Conservation (phyloP, 2,888 invertebrate species). For the Cremastinae sp. region DNA sequence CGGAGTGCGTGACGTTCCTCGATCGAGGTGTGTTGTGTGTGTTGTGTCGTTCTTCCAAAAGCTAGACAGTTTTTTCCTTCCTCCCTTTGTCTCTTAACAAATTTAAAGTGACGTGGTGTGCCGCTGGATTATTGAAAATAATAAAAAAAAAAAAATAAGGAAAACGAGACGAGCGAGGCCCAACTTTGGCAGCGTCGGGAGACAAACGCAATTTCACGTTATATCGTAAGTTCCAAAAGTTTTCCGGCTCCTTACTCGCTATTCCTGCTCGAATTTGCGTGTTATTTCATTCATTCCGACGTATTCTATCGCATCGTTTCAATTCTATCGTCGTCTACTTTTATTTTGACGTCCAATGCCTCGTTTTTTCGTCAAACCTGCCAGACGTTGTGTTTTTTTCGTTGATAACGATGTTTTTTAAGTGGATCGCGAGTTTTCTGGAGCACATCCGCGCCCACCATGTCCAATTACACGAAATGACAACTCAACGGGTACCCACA, state of each 20-base stretch:
- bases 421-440: too few relatives aligned
- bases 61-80: slow-evolving; percentile 2
- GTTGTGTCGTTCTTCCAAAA: slow-evolving; percentile 60
- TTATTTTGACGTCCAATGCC: too few relatives aligned
- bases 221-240: slow-evolving; percentile 40
- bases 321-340: too few relatives aligned
- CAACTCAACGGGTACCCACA: too few relatives aligned
- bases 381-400: too few relatives aligned
- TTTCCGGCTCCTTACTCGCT: neutral
- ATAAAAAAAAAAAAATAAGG: slow-evolving; percentile 22
- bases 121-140: slow-evolving; percentile 11
- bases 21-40: slow-evolving; percentile 68
- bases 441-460: slow-evolving; percentile 5
- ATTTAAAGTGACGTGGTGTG: slow-evolving; percentile 20
- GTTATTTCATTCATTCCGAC: too few relatives aligned
- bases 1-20: slow-evolving; percentile 74
- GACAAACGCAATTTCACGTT: slow-evolving; percentile 19
- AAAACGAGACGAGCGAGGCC: slow-evolving; percentile 1
- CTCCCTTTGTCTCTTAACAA: neutral
- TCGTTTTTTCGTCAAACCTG: too few relatives aligned
- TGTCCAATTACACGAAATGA: slow-evolving; percentile 14
- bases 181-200: slow-evolving; percentile 30
- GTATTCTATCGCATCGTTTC: neutral
- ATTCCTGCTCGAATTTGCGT: neutral
- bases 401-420: too few relatives aligned